Evolutionary conservation across 1,140 invertebrate species (phyloP).

Genomic region (Cryptotermes secundus): DNA sequence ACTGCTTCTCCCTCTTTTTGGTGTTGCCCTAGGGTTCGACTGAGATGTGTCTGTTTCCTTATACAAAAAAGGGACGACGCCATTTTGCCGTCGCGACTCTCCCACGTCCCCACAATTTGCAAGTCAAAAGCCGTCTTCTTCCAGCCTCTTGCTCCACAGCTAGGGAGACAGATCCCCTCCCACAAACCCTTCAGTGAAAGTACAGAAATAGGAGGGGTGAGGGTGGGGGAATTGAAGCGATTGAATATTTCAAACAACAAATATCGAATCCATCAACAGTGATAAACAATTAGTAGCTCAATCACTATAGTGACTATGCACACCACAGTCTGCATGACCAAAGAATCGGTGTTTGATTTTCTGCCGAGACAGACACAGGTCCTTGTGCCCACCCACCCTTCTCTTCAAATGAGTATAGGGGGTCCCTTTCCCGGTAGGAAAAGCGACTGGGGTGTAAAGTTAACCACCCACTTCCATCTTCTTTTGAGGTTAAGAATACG

Average conservation of each 20-base stretch:
- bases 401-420: no score
- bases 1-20: background rate
- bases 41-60: background rate
- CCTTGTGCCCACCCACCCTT: no score
- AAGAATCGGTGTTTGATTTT: no score
- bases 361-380: no score
- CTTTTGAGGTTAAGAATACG: no score
- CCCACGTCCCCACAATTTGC: background rate
- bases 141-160: background rate
- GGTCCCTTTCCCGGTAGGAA: no score
- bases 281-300: no score
- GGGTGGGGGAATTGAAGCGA: background rate
- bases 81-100: conserved; percentile 4
- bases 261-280: background rate
- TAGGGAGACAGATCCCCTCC: background rate
- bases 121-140: conserved; percentile 18
- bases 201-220: background rate
- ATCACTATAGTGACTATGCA: no score
- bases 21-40: background rate
- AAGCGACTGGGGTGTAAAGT: no score
- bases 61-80: background rate
- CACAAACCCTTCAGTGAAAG: background rate
- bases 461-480: no score
- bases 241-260: background rate
- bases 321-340: no score